Conservation (phyloP, 2,888 invertebrate species). For the Oscheius sp. region DNA sequence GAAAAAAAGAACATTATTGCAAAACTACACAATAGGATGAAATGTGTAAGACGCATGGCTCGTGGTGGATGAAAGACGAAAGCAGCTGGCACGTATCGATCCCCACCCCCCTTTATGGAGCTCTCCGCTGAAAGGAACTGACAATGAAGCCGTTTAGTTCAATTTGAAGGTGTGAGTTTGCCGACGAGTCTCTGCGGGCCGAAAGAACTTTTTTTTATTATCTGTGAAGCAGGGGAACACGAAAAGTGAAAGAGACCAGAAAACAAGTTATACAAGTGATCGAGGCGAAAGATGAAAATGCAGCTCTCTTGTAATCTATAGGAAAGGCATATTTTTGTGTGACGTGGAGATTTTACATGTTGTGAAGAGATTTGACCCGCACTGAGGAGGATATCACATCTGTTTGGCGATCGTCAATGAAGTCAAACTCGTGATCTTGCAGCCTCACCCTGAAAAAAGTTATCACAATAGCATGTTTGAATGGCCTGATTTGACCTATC, state of each 20-base stretch:
- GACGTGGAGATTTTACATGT: slow-evolving; percentile 19
- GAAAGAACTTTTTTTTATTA: no score
- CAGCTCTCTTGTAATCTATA: slow-evolving; percentile 60
- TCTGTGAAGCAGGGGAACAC: not conserved
- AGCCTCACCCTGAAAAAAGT: slow-evolving; percentile 2
- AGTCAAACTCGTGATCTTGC: slow-evolving; percentile 51
- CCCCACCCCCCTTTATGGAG: slow-evolving; percentile 26
- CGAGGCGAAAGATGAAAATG: slow-evolving; percentile 68
- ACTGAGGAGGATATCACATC: slow-evolving; percentile 64
- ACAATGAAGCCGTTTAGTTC: not conserved
- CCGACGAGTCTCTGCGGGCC: not conserved
- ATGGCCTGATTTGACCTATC: not conserved
- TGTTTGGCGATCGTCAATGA: slow-evolving; percentile 63
- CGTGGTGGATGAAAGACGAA: slow-evolving; percentile 26
- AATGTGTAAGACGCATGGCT: slow-evolving; percentile 19
- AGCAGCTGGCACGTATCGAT: slow-evolving; percentile 31
- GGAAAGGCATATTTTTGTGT: slow-evolving; percentile 52
- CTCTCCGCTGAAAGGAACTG: slow-evolving; percentile 11
- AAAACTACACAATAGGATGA: slow-evolving; percentile 1
- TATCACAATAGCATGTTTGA: not conserved
- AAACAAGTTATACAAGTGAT: slow-evolving; percentile 82
- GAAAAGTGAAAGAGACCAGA: slow-evolving; percentile 10
- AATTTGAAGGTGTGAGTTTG: not conserved
- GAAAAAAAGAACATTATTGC: no score
- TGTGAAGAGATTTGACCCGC: slow-evolving; percentile 61